Conservation (phyloP, 1,140 invertebrate species). For the Psix sp. region DNA sequence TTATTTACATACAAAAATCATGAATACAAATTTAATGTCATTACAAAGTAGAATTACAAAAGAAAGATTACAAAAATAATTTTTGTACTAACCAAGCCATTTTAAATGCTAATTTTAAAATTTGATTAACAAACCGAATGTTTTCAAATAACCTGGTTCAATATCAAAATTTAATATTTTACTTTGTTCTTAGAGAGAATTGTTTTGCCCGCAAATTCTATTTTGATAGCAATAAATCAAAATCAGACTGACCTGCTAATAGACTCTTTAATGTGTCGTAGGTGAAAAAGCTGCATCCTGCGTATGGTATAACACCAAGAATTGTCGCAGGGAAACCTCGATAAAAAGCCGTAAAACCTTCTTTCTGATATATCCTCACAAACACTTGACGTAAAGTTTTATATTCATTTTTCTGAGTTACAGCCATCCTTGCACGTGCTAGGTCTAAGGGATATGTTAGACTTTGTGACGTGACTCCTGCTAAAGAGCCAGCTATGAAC, state of each 20-base stretch:
- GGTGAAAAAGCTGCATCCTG: constrained; percentile 97
- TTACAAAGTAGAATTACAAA: too few species aligned
- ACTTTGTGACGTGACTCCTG: constrained; percentile 94
- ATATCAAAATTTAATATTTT: not conserved
- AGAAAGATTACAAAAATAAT: too few species aligned
- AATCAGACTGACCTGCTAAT: constrained; percentile 82
- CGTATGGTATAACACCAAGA: constrained; percentile 96
- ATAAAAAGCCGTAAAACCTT: constrained; percentile 89
- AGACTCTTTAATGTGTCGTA: constrained; percentile 95
- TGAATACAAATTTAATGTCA: too few species aligned
- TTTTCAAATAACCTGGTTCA: constrained; percentile 11
- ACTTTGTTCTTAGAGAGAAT: not conserved
- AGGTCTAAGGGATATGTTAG: constrained; percentile 97
- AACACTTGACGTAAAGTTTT: constrained; percentile 86
- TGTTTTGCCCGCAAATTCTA: too few species aligned
- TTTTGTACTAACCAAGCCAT: too few species aligned
- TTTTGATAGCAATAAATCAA: not conserved
- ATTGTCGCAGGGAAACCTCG: constrained; percentile 93
- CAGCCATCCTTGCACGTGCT: constrained; percentile 97
- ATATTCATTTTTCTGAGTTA: constrained; percentile 88
- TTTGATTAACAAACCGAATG: not conserved
- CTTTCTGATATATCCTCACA: constrained; percentile 85
- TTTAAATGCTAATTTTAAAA: too few species aligned
- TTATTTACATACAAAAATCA: too few species aligned
- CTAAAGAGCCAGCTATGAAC: constrained; percentile 94